Evolutionary conservation across 2,113 vertebrate genomes (phyloP).

Genomic region (Melanotaenia duboulayi): DNA sequence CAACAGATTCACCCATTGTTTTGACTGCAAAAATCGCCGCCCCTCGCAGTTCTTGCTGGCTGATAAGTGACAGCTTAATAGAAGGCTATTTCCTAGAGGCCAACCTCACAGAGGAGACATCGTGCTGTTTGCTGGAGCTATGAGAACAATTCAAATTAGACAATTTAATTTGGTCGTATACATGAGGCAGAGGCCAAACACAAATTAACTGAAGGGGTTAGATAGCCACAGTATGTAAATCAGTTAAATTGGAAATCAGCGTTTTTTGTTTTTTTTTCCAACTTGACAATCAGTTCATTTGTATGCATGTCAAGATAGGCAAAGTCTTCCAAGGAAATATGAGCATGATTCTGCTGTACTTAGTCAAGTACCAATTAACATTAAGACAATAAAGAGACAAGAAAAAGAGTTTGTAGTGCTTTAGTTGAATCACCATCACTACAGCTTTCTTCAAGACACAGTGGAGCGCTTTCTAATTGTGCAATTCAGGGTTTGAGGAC

Average conservation of each 20-base stretch:
- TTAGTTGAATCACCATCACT: neutral
- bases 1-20: constrained; percentile 34
- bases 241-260: constrained; percentile 43
- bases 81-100: constrained; percentile 62
- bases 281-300: constrained; percentile 40
- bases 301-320: constrained; percentile 19
- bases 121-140: constrained; percentile 42
- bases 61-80: constrained; percentile 69
- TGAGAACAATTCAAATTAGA: constrained; percentile 71
- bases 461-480: constrained; percentile 10
- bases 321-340: constrained; percentile 37
- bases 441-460: constrained; percentile 15
- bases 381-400: constrained; percentile 1
- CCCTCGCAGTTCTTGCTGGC: constrained; percentile 43
- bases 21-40: constrained; percentile 12
- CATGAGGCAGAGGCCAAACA: constrained; percentile 38
- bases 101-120: constrained; percentile 48
- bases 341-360: constrained; percentile 3
- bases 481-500: neutral
- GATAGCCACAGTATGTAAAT: constrained; percentile 47
- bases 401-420: neutral
- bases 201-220: constrained; percentile 41
- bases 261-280: constrained; percentile 37
- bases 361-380: constrained; percentile 44
- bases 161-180: constrained; percentile 68